A percentile compares a stretch with the other conserved stretches of the same genome.
phyloP scores from a whole-genome alignment of 2,797 vertebrate species.

The Crenichthys baileyi region DNA sequence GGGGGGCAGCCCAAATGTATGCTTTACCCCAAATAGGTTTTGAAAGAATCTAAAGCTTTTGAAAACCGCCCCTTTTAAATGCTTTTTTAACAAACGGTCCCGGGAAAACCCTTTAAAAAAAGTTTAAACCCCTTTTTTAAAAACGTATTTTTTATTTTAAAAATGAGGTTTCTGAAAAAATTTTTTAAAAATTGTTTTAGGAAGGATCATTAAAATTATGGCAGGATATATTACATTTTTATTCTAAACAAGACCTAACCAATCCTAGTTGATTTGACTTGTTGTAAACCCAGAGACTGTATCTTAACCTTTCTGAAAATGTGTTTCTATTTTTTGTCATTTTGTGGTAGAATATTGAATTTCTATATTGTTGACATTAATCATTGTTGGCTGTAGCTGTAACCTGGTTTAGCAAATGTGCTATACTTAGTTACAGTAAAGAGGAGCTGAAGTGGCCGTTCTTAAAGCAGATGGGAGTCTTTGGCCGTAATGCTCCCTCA shows the following conservation, averaged over 20 bases:
- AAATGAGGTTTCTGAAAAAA: not conserved
- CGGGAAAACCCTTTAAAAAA: too few species aligned
- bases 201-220: not conserved
- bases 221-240: not conserved
- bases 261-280: not conserved
- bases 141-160: not conserved
- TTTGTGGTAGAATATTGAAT: not conserved
- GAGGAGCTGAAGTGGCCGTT: conserved; percentile 11
- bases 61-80: too few species aligned
- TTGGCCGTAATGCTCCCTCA: conserved; percentile 36
- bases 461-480: conserved; percentile 30
- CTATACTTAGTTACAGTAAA: not conserved
- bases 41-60: too few species aligned
- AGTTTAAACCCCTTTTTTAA: too few species aligned
- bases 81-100: too few species aligned
- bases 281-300: not conserved
- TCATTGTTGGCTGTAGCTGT: conserved; percentile 9
- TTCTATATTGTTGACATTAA: not conserved
- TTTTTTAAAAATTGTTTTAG: not conserved
- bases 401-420: conserved; percentile 4
- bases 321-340: not conserved
- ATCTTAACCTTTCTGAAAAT: not conserved
- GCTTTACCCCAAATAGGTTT: too few species aligned
- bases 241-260: not conserved
- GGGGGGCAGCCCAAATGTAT: too few species aligned